phyloP scores from a whole-genome alignment of 2,888 invertebrate genomes.

The Pharmacophagus antenor region DNA sequence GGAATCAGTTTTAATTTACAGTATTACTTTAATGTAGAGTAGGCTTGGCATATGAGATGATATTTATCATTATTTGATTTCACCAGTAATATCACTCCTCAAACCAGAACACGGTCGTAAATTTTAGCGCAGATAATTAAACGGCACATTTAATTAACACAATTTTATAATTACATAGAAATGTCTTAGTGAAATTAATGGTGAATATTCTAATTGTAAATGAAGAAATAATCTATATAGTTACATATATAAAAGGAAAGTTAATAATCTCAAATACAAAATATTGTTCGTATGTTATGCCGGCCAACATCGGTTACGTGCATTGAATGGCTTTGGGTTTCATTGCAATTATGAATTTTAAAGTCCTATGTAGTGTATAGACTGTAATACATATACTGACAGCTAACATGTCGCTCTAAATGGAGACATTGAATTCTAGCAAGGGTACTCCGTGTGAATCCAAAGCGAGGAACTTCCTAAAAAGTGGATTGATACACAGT shows the following conservation, averaged over 20 bases:
- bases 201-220: background rate
- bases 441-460: background rate
- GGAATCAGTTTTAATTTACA: too few species aligned
- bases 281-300: background rate
- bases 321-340: background rate
- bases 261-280: background rate
- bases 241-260: too few species aligned
- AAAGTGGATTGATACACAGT: constrained; percentile 27
- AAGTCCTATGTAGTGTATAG: background rate
- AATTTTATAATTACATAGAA: background rate
- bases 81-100: too few species aligned
- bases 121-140: too few species aligned
- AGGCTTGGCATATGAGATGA: too few species aligned
- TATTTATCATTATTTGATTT: too few species aligned
- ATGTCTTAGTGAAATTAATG: background rate
- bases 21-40: too few species aligned
- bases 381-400: background rate
- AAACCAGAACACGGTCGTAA: too few species aligned
- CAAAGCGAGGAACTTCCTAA: constrained; percentile 2
- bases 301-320: constrained; percentile 1
- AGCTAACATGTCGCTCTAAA: constrained; percentile 3
- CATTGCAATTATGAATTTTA: background rate
- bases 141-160: too few species aligned
- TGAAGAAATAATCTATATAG: too few species aligned
- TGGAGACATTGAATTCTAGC: constrained; percentile 20